A percentile compares a stretch with the other conserved stretches of the same genome.
Conservation (phyloP, 2,888 invertebrate genomes). For the Buathra laborator region DNA sequence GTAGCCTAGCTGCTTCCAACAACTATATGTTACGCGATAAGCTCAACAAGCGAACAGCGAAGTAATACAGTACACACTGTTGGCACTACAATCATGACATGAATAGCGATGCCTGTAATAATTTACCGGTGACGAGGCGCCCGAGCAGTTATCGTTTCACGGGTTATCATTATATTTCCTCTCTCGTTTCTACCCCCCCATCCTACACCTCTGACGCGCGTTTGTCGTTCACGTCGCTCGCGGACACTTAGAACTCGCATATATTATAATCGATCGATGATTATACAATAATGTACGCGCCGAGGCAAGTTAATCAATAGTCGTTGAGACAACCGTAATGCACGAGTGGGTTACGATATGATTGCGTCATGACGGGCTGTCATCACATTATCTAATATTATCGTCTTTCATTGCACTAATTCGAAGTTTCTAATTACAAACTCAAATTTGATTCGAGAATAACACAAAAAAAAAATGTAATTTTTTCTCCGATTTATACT, state of each 20-base stretch:
- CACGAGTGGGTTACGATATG: background rate
- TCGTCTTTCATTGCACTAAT: background rate
- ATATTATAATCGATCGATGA: constrained; percentile 48
- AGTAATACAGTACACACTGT: constrained; percentile 46
- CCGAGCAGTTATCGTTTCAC: constrained; percentile 53
- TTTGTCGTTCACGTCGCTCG: constrained; percentile 22
- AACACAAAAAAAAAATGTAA: background rate
- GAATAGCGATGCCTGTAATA: constrained; percentile 62
- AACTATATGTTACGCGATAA: constrained; percentile 29
- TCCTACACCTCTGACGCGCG: background rate
- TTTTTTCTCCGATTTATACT: background rate
- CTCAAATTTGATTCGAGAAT: background rate
- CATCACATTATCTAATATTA: constrained; percentile 29
- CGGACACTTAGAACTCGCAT: constrained; percentile 26
- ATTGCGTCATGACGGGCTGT: constrained; percentile 37
- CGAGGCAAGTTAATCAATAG: constrained; percentile 53
- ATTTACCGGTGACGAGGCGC: constrained; percentile 61
- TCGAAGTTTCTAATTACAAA: background rate
- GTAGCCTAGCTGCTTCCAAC: constrained; percentile 38
- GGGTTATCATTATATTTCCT: constrained; percentile 54
- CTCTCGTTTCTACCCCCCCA: background rate
- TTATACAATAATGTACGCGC: constrained; percentile 55
- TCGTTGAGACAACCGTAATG: constrained; percentile 30
- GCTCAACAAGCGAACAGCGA: constrained; percentile 23
- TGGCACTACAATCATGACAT: constrained; percentile 55